Evolutionary conservation across 1,140 invertebrate genomes (phyloP).

Genomic region (Megalopta genalis): DNA sequence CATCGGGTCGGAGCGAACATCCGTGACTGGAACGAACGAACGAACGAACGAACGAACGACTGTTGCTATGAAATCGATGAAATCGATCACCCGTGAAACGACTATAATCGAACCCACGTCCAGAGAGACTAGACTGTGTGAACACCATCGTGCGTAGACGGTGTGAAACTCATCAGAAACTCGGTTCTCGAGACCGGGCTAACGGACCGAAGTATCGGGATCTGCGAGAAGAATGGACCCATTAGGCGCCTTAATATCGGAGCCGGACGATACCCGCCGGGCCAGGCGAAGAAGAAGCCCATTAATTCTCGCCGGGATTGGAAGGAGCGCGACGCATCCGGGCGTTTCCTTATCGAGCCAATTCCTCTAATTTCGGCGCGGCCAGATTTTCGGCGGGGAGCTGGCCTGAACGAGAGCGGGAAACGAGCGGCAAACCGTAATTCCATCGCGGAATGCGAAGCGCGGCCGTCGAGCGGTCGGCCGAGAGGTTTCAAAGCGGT

Average conservation of each 20-base stretch:
- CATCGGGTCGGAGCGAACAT: no score
- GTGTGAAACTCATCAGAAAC: no score
- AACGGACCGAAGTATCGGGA: background rate
- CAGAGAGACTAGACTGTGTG: no score
- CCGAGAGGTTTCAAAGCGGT: background rate
- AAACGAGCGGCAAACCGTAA: slow-evolving; percentile 5
- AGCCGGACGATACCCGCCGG: background rate
- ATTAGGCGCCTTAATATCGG: slow-evolving; percentile 1
- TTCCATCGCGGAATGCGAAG: slow-evolving; percentile 9
- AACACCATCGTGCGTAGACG: no score
- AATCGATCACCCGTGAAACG: no score
- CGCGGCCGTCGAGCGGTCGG: background rate
- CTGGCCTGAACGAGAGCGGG: background rate
- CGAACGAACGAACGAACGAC: no score
- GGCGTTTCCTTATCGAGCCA: slow-evolving; percentile 2
- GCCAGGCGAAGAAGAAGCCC: background rate
- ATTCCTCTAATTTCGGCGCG: slow-evolving; percentile 1
- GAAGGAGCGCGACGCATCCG: background rate
- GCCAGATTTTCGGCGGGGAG: background rate
- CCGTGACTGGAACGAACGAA: no score
- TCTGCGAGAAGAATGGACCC: background rate
- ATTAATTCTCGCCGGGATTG: slow-evolving; percentile 4
- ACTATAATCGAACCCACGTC: no score
- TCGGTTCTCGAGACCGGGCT: no score
- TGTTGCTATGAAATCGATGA: no score